Evolutionary conservation across 2,113 vertebrate species (phyloP), one percentile per base, ranked within the genome.

Genomic region (Thomomys bottae): DNA sequence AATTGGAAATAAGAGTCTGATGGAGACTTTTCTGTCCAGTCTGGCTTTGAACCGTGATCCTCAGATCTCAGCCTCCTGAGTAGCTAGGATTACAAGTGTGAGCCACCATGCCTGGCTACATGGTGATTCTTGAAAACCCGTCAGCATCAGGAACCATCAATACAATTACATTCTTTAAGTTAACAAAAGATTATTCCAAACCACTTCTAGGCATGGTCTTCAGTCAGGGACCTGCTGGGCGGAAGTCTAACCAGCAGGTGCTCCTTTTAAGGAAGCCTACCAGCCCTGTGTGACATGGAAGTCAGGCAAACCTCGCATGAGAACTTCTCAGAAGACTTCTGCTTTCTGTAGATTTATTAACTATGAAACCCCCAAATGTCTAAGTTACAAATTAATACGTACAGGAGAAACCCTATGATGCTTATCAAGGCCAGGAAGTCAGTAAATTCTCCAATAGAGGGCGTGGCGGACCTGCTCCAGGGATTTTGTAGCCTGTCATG

Each of bases 401-500:
- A 54, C 92, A 94, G 49, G 88, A 63, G 82, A 93, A 54, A 76
- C 77, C 72, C 70, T 75, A 1, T 66, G 71, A 59, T 20, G 7
- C 72, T 95, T 91, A 95, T 95, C 95, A 82, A 77, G 5, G 10
- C 15, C 32, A 91, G 40, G 15, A 45, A 54, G 4, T 54, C 49
- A 54, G 14, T 54, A 15, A 54, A 98, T 97, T 85, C 91, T 97
- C 83, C 98, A 97, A 26, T 92, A 96, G 78, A 98, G 98, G 59
- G 98, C 97, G 8, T 97, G 97, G 70, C 97, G 98, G 91, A 99
- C 96, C 7, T 97, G 98, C 81, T 91, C 97, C 92, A 99, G 96
- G 80, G 98, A 98, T 57, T 98, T 98, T 95, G 99, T 98, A 73
- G 98, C 98, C 99, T 99, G 96, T 81, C 15, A 3, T 3, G 32